Conservation (phyloP, 92 coral and sea anemone genomes). For the Heliopora coerulea region DNA sequence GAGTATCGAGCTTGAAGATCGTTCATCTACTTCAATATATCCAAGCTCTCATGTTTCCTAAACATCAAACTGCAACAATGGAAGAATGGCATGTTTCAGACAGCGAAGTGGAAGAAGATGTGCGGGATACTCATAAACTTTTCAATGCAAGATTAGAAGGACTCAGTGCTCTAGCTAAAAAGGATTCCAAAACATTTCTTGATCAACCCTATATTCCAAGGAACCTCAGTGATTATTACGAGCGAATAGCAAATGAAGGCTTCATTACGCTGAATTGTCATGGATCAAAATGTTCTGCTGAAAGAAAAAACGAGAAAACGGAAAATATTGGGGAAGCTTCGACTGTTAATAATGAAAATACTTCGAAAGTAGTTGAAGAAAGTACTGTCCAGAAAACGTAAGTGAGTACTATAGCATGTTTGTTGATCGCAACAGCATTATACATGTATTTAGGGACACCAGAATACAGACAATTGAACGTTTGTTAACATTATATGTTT, state of each 20-base stretch:
- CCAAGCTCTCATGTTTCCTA: too few relatives aligned
- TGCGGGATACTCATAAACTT: background rate
- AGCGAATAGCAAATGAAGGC: slow-evolving; percentile 30
- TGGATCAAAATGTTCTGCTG: slow-evolving; percentile 5
- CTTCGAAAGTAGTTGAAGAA: background rate
- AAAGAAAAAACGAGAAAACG: background rate
- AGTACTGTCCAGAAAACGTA: background rate
- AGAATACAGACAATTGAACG: too few relatives aligned
- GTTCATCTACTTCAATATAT: too few relatives aligned
- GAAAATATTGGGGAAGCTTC: background rate
- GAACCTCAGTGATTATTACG: slow-evolving; percentile 20
- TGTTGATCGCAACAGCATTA: too few relatives aligned
- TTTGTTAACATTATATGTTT: too few relatives aligned
- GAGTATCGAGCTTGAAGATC: too few relatives aligned
- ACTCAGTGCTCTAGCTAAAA: slow-evolving; percentile 2
- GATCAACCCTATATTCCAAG: slow-evolving; percentile 16
- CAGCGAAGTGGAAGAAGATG: slow-evolving; percentile 22
- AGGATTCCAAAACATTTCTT: background rate
- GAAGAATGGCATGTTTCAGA: slow-evolving; percentile 41
- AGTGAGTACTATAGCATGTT: background rate
- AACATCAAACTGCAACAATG: too few relatives aligned
- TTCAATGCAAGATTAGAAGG: slow-evolving; percentile 9
- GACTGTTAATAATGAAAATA: background rate
- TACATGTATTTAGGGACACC: too few relatives aligned
- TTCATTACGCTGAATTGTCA: slow-evolving; percentile 23